Evolutionary conservation across 2,113 vertebrate genomes (phyloP), one percentile per base, ranked within the genome.

Genomic region (Nestor notabilis): DNA sequence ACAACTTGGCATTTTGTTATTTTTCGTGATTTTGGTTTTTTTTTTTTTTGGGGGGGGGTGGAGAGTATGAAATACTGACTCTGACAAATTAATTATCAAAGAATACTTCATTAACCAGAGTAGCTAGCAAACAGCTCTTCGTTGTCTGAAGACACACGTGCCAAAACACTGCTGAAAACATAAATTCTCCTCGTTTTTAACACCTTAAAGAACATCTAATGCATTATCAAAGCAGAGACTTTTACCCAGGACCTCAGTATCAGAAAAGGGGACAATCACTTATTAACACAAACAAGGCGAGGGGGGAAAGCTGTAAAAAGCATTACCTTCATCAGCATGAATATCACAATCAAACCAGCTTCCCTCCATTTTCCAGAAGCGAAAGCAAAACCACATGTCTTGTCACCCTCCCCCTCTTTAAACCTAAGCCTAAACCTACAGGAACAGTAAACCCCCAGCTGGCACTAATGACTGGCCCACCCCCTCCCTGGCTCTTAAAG

Each of bases 331-430:
- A 17, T 21, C n/a, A 50, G 5, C 0, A 0, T 0, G 2, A 87
- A 5, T 1, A 2, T 1, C 2, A 0, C 1, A 1, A 2, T 1
- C 3, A 28, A 33, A 25, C 0, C 23, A 69, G 29, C 17, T 29
- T 28, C 1, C 5, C 17, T 25, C 0, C 19, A 10, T 47, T 20
- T 15, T 81, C 17, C 49, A 63, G 15, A 49, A 43, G 7, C 1
- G 4, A 35, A 31, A 83, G 4, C 5, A 31, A 93, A 78, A 27
- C 0, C 6, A 13, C 28, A 0, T 0, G 0, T 0, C 1, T 3
- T 7, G 2, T 31, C 12, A 17, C 50, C 20, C 7, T 29, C 9
- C 27, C 4, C 6, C 2, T 20, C 8, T 11, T 84, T 84, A 61
- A 84, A 52, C 3, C 24, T 10, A 1, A 87, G 7, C 43, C 46